Base-by-base conservation (phyloP, 2,888 invertebrate genomes). In the Amphipoea lucens region DNA sequence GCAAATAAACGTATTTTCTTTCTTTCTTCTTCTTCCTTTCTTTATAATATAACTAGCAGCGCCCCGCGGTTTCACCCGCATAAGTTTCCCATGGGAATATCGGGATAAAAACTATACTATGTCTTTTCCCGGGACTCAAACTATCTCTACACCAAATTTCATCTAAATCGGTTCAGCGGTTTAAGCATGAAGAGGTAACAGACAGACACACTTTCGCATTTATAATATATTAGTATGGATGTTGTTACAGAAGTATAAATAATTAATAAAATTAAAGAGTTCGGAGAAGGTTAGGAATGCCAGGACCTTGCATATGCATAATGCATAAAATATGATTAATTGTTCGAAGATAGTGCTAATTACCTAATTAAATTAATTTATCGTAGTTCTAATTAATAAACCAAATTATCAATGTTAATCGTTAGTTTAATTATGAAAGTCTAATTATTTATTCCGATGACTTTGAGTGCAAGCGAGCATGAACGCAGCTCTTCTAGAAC, bases 401-500 rank as follows among this genome's bases (percentile, higher is more conserved):
- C 1, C 23, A 70, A 70, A 66, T 78, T 60, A 81, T 40, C 42
- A 70, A 69, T 83, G 78, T 70, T 70, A 78, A 60, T 20, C 6
- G 42, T 36, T 14, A 70, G 65, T 83, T n/a, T 60, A 51, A 40
- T 77, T 78, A 63, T 60, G 81, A 81, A 81, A 83, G 78, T 62
- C 40, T 40, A 48, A n/a, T 51, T 14, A 57, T 60, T 42, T 71
- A 42, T 71, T 23, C 51, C 23, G 42, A 54, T 76, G 76, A 78
- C 40, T 66, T 70, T 66, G 23, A 48, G 66, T 23, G 66, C 70
- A 67, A 62, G 66, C 36, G 29, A 66, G 14, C 66, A 66, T 83
- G 48, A 70, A 78, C 11, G 9, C 23, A 45, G 14, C 12, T 57
- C 12, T 66, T 74, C 2, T 48, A 65, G 29, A 48, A 36, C 14